Base-by-base conservation (phyloP, 2,797 vertebrate genomes). In the Enteromius trimaculatus region DNA sequence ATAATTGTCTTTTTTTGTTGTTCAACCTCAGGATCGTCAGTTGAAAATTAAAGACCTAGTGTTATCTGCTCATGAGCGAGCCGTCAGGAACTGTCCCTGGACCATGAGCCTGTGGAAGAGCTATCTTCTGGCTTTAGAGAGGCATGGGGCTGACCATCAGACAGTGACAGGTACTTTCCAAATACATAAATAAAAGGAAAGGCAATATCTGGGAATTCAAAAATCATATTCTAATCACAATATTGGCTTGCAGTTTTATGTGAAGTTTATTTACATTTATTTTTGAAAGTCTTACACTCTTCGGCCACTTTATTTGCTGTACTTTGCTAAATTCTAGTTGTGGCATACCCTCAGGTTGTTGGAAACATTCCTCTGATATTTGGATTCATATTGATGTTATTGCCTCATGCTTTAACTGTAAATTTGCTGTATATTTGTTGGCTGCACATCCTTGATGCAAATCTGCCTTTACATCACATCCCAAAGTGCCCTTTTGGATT, bases 21-120 rank as follows among this genome's bases (percentile, higher is more conserved):
- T 80, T 79, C 60, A 2, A 84, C 44, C 80, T 2, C 60, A 99
- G 98, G 97, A 99, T 88, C 95, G 96, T 68, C 96, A 98, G 90
- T 92, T 99, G 91, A 99, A 96, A 90, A 95, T 98, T 68, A 98
- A 96, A 90, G 96, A 97, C 0, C 39, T 99, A 90, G 98, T 99
- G 78, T 91, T 99, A 8, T 95, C 97, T 0, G 94, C 94, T 62
- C 97, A 99, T 1, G 96, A 96, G 26, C 96, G 98, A 0, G 97
- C 97, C 0, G 96, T 98, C 79, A 94, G 98, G 89, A 99, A 99
- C 92, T 99, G 98, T 58, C 97, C 98, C 29, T 99, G 98, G 98
- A 98, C 97, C 0, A 98, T 99, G 83, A 94, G 95, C 62, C 91
- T 99, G 83, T 99, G 98, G 98, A 98, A 95, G 82, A 94, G 94